Evolutionary conservation across 2,797 vertebrate species (phyloP), one percentile per base, ranked within the genome.

Genomic region (Thalassophryne amazonica): DNA sequence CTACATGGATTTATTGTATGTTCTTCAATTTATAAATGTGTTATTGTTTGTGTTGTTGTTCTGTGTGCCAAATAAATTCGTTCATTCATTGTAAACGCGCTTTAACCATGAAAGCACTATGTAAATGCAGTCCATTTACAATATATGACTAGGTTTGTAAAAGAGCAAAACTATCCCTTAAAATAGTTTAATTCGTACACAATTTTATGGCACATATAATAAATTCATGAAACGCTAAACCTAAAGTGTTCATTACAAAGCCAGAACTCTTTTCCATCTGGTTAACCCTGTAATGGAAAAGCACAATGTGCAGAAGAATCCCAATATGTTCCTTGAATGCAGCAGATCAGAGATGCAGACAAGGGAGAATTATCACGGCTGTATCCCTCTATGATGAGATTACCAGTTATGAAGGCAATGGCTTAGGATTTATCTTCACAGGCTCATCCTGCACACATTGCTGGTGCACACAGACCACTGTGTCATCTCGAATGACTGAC

Each of bases 341-440:
- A 31, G 20, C 50, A 61, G 76, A 80, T 77, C 77, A 80, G 66
- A 34, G 58, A 66, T 56, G 21, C 61, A 76, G 77, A 84, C 58
- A 73, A 43, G 35, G 19, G 35, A 40, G 51, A 59, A 45, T 60
- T 51, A 67, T 67, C 49, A 4, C 27, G 41, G 39, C 13, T 35
- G 18, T 51, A 55, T 72, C 66, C 43, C 24, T 48, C 32, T 20
- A 55, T 20, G 48, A 80, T 81, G 60, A 68, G 76, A 84, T 81
- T 58, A 50, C 21, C 76, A 68, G 71, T 64, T 64, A 73, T 61
- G 52, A 69, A 69, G 70, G 66, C 32, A 48, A 71, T 59, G 38
- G 60, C 46, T 78, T 73, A 51, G 50, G 48, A 49, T 29, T 7
- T 15, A 48, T 73, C 78, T 80, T 66, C 40, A 38, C 29, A 8